A percentile compares a stretch with the other conserved stretches of the same genome.
These are phyloP conservation scores for Marcusenius ussheri DNA, from an alignment of 2,113 vertebrate species.

Conservation along the genomic window DNA sequence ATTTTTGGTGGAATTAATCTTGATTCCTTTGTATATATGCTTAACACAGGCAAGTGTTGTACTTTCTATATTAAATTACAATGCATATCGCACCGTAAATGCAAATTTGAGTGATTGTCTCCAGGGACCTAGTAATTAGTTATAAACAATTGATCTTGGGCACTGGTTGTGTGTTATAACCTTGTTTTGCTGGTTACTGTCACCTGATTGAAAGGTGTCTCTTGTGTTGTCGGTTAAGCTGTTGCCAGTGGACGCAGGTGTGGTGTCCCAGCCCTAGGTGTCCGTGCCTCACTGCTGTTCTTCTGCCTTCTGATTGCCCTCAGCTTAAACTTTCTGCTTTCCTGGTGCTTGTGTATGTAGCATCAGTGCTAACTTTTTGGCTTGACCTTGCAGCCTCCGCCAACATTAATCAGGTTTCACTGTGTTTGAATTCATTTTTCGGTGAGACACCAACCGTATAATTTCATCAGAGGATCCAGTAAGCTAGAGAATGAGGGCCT, in stretches of 20 bases:
- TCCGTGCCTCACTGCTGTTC: background rate
- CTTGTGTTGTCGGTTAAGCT: background rate
- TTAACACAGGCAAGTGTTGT: background rate
- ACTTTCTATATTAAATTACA: background rate
- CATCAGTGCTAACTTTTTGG: background rate
- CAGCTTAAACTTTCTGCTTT: background rate
- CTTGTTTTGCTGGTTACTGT: background rate
- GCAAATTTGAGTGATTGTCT: background rate
- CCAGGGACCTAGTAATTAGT: background rate
- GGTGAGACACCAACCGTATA: background rate
- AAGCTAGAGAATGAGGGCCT: background rate
- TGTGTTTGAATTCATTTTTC: background rate
- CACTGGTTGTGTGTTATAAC: background rate
- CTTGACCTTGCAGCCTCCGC: background rate
- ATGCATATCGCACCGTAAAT: background rate
- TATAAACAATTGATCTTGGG: background rate
- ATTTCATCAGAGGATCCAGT: background rate
- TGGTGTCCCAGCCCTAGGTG: background rate
- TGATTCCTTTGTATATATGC: background rate
- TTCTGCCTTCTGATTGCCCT: background rate
- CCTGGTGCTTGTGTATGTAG: background rate
- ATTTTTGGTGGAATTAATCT: background rate
- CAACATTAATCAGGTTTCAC: background rate
- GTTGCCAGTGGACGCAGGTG: background rate
- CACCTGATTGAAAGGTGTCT: background rate